Evolutionary conservation across 2,113 vertebrate genomes (phyloP).

Genomic region (Microtus pennsylvanicus): DNA sequence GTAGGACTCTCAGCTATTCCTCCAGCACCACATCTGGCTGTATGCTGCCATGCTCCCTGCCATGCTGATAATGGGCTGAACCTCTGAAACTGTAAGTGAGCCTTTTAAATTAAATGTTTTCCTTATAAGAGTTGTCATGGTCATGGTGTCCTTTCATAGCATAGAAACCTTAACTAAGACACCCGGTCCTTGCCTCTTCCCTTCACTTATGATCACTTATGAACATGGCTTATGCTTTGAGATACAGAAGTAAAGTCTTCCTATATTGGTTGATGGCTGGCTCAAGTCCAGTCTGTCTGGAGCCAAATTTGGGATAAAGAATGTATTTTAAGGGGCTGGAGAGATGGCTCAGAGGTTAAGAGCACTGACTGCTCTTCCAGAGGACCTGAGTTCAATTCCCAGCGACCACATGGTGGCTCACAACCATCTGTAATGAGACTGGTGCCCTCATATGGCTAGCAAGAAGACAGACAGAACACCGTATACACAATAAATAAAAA

Average conservation of each 20-base stretch:
- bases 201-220: not conserved
- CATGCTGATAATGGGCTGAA: not conserved
- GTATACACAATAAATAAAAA: too few relatives aligned
- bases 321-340: not conserved
- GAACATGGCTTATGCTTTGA: constrained; percentile 33
- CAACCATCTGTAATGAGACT: too few relatives aligned
- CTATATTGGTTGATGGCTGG: not conserved
- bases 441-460: too few relatives aligned
- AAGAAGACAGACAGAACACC: too few relatives aligned
- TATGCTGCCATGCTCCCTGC: not conserved
- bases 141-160: not conserved
- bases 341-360: too few relatives aligned
- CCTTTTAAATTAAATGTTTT: not conserved
- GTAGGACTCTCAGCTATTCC: not conserved
- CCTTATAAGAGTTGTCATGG: not conserved
- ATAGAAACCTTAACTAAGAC: not conserved
- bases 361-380: too few relatives aligned
- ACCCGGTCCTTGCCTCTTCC: not conserved
- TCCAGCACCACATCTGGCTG: not conserved
- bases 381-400: too few relatives aligned
- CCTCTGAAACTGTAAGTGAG: not conserved
- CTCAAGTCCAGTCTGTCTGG: not conserved
- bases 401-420: too few relatives aligned
- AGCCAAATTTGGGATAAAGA: not conserved
- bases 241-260: not conserved